Evolutionary conservation across 2,797 vertebrate species (phyloP).

Genomic region (Pagetopsis macropterus): DNA sequence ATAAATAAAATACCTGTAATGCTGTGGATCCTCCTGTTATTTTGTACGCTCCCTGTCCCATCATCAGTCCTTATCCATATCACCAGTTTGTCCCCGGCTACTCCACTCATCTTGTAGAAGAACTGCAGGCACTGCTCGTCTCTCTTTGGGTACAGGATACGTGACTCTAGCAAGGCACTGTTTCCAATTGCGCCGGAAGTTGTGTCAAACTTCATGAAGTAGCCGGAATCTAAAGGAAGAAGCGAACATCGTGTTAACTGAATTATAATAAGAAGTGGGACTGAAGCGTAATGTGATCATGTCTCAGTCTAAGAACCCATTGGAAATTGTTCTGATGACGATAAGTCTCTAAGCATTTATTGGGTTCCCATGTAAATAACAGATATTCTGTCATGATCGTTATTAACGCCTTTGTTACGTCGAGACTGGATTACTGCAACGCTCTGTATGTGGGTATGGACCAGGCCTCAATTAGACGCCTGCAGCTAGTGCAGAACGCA

Average conservation of each 20-base stretch:
- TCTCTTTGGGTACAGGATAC: conserved; percentile 90
- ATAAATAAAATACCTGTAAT: conserved; percentile 82
- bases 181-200: conserved; percentile 64
- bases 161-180: conserved; percentile 88
- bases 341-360: too few species aligned
- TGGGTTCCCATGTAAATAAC: too few species aligned
- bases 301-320: neutral
- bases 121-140: conserved; percentile 91
- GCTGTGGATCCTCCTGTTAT: conserved; percentile 84
- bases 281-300: neutral
- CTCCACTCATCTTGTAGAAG: conserved; percentile 89
- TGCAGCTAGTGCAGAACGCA: too few species aligned
- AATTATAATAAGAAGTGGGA: neutral
- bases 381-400: too few species aligned
- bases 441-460: too few species aligned
- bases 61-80: conserved; percentile 89
- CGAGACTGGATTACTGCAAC: too few species aligned
- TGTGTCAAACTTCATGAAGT: conserved; percentile 88
- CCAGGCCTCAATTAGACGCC: too few species aligned
- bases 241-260: neutral
- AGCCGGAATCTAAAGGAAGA: conserved; percentile 84
- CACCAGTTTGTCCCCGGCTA: conserved; percentile 80
- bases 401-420: too few species aligned
- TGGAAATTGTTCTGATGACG: too few species aligned
- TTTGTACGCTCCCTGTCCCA: conserved; percentile 81